These are phyloP conservation scores for Agonopterix arenella DNA, from an alignment of 2,888 invertebrate species.

Conservation along the genomic window DNA sequence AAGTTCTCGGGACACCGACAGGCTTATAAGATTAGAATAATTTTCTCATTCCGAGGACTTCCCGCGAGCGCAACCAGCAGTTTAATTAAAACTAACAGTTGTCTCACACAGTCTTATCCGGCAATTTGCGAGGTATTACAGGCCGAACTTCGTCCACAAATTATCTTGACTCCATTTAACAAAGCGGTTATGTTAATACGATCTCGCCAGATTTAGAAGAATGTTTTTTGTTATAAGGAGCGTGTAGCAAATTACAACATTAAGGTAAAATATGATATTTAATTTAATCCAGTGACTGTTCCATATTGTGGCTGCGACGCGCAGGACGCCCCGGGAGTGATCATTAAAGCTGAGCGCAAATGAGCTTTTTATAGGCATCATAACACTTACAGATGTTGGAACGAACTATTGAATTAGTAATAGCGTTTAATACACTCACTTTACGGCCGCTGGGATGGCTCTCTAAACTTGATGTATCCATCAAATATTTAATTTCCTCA, in stretches of 20 bases:
- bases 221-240: conserved; percentile 59
- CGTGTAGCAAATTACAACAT: conserved; percentile 54
- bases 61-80: conserved; percentile 69
- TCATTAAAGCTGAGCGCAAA: conserved; percentile 54
- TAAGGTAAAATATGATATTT: conserved; percentile 56
- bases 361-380: conserved; percentile 59
- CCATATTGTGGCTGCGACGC: conserved; percentile 22
- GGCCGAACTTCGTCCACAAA: conserved; percentile 74
- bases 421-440: conserved; percentile 52
- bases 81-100: conserved; percentile 78
- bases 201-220: conserved; percentile 62
- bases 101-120: conserved; percentile 76
- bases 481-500: conserved; percentile 46
- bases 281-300: conserved; percentile 45
- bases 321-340: conserved; percentile 33
- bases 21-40: conserved; percentile 75
- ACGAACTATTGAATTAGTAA: conserved; percentile 63
- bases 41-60: conserved; percentile 69
- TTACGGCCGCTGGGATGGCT: conserved; percentile 40
- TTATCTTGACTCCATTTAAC: conserved; percentile 74
- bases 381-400: conserved; percentile 57
- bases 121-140: conserved; percentile 77
- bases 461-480: conserved; percentile 38
- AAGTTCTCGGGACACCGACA: conserved; percentile 60
- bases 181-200: conserved; percentile 74